Evolutionary conservation across 2,888 invertebrate species (phyloP).

Genomic region (Chorisops tibialis): DNA sequence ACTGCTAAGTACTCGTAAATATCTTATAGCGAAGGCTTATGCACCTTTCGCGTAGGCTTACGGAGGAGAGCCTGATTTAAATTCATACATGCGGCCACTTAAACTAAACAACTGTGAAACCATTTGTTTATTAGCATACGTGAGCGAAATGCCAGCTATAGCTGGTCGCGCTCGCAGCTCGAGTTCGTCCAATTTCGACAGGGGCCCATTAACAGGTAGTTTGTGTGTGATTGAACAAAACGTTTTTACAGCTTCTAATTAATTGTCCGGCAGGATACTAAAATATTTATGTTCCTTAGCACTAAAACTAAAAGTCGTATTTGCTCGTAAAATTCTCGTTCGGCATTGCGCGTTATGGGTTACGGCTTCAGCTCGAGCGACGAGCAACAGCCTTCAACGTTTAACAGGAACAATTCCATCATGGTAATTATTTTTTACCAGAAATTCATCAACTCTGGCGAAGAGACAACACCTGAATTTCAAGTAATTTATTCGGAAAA

Average conservation of each 20-base stretch:
- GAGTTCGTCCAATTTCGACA: not conserved
- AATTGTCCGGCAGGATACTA: conserved; percentile 34
- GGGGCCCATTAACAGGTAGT: conserved; percentile 30
- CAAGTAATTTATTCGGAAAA: conserved; percentile 31
- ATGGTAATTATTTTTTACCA: conserved; percentile 6
- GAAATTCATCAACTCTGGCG: conserved; percentile 5
- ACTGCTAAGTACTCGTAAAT: no score
- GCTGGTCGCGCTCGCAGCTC: not conserved
- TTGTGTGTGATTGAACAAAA: conserved; percentile 29
- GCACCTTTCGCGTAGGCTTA: no score
- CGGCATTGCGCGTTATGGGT: conserved; percentile 24
- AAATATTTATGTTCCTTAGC: conserved; percentile 26
- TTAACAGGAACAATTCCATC: conserved; percentile 8
- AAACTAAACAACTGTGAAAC: conserved; percentile 38
- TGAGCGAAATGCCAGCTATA: conserved; percentile 34
- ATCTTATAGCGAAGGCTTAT: no score
- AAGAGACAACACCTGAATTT: conserved; percentile 28
- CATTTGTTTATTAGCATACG: conserved; percentile 38
- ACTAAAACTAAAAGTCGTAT: not conserved
- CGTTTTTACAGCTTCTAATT: conserved; percentile 33
- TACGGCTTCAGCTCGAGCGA: not conserved
- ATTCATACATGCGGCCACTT: conserved; percentile 37
- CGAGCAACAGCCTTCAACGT: not conserved
- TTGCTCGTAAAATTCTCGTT: conserved; percentile 1
- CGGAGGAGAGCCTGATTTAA: conserved; percentile 34